These are phyloP conservation scores for Lomographa bimaculata DNA, from an alignment of 2,888 invertebrate genomes.

Conservation along the genomic window DNA sequence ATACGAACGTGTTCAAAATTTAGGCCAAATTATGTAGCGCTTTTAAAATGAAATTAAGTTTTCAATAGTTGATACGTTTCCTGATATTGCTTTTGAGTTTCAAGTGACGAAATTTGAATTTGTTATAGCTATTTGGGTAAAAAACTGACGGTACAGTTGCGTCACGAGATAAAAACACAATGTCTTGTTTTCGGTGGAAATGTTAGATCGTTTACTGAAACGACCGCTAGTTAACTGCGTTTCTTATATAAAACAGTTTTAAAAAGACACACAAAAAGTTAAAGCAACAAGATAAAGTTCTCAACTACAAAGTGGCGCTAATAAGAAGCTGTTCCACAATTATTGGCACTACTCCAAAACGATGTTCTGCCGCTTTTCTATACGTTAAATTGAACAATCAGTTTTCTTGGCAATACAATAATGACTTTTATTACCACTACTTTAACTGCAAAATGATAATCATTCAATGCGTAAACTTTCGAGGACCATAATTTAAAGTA, in stretches of 20 bases:
- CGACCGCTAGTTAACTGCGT: conserved; percentile 22
- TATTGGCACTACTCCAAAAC: conserved; percentile 9
- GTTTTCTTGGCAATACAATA: conserved; percentile 5
- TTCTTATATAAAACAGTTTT: conserved; percentile 2
- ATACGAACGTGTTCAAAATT: conserved; percentile 36
- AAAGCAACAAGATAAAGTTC: conserved; percentile 8
- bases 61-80: conserved; percentile 6
- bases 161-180: conserved; percentile 13
- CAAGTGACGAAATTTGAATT: conserved; percentile 6
- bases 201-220: conserved; percentile 17
- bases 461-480: conserved; percentile 6
- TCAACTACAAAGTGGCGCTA: conserved; percentile 11
- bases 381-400: conserved; percentile 5
- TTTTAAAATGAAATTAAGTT: conserved; percentile 25
- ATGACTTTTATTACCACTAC: conserved; percentile 1
- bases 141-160: conserved; percentile 10
- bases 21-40: conserved; percentile 29
- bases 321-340: conserved; percentile 10
- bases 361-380: conserved; percentile 5
- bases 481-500: conserved; percentile 8
- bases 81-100: not conserved
- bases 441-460: not conserved
- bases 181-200: conserved; percentile 16
- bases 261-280: conserved; percentile 6
- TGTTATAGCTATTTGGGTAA: conserved; percentile 15